A percentile compares a stretch with the other conserved stretches of the same genome.
These are phyloP conservation scores for Helicolenus hilgendorfi DNA, from an alignment of 2,797 vertebrate genomes.

Conservation along the genomic window DNA sequence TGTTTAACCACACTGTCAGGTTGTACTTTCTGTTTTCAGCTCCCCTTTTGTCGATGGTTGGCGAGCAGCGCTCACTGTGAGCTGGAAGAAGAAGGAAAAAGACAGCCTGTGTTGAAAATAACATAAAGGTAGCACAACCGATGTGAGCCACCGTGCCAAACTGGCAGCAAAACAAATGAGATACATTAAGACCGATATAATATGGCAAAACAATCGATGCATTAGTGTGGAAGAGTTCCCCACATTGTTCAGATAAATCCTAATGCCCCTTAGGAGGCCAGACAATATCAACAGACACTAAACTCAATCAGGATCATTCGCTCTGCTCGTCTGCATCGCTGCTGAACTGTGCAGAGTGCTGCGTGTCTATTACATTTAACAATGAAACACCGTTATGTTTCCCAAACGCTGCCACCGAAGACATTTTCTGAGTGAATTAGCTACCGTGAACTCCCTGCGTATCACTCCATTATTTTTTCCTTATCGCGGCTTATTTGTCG, in stretches of 20 bases:
- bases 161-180: not conserved
- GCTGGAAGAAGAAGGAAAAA: not conserved
- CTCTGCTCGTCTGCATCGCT: not conserved
- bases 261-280: not conserved
- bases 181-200: not conserved
- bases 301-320: constrained; percentile 16
- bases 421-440: constrained; percentile 43
- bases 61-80: not conserved
- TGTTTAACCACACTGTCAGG: not conserved
- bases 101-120: not conserved
- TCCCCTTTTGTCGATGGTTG: not conserved
- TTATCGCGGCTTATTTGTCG: constrained; percentile 10
- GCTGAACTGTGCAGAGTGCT: not conserved
- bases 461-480: constrained; percentile 4
- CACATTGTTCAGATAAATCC: not conserved
- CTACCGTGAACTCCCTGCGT: constrained; percentile 5
- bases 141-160: not conserved
- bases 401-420: not conserved
- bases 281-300: constrained; percentile 8
- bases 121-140: not conserved
- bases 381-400: constrained; percentile 22
- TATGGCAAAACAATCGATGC: not conserved
- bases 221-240: not conserved
- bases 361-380: constrained; percentile 8
- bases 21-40: not conserved